A percentile compares a stretch with the other conserved stretches of the same genome.
Evolutionary conservation across 2,888 invertebrate genomes (phyloP).

Genomic region (Tiliacea aurago): DNA sequence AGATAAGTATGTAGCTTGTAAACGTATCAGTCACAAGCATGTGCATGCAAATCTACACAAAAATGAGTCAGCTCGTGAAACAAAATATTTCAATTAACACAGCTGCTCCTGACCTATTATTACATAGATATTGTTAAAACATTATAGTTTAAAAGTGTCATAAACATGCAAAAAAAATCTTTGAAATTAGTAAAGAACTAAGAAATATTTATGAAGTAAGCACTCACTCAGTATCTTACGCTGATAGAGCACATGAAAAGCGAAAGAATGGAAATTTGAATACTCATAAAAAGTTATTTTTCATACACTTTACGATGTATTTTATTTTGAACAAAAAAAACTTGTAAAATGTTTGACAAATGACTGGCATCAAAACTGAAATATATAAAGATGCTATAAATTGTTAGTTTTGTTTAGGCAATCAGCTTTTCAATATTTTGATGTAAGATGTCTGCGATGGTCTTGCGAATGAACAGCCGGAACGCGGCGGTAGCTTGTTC

Average conservation of each 20-base stretch:
- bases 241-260: conserved; percentile 19
- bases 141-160: background rate
- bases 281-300: conserved; percentile 15
- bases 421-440: conserved; percentile 13
- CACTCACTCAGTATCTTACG: background rate
- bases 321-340: conserved; percentile 14
- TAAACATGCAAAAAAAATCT: conserved; percentile 11
- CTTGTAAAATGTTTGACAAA: conserved; percentile 19
- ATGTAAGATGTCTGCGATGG: conserved; percentile 16
- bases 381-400: background rate
- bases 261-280: background rate
- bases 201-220: conserved; percentile 5
- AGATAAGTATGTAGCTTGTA: background rate
- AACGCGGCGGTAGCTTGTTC: conserved; percentile 37
- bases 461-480: conserved; percentile 17
- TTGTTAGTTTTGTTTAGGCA: conserved; percentile 8
- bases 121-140: background rate
- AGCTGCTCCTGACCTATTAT: conserved; percentile 13
- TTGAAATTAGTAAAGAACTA: conserved; percentile 6
- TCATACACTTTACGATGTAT: conserved; percentile 11
- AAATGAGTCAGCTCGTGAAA: conserved; percentile 20
- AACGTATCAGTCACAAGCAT: background rate
- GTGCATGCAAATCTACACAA: too few relatives aligned
- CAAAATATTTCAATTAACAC: conserved; percentile 1
- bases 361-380: background rate